Base-by-base conservation (phyloP, 2,797 vertebrate species). In the Sylvilagus floridanus region DNA sequence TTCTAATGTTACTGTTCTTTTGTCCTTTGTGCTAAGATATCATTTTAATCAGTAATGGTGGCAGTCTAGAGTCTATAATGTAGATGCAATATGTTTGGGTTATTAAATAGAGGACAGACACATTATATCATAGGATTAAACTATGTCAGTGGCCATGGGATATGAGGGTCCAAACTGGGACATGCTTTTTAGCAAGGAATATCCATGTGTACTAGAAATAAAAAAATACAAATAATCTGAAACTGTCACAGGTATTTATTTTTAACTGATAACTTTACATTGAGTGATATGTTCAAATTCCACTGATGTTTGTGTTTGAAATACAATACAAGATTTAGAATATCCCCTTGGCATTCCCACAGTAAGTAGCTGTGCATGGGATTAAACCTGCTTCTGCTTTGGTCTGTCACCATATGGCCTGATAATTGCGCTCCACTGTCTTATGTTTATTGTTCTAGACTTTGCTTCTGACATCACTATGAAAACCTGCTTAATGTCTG, bases 341-440 rank as follows among this genome's bases (percentile, higher is more conserved):
- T 50, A 16, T 50, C 12, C 21, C 24, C 7, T 47, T 7, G 63
- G 10, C 1, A 30, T 4, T 14, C 14, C 93, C 47, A 63, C 26
- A 72, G 28, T 21, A 37, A 37, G 8, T 10, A 62, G 30, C 4
- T 62, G 14, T 35, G 3, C 0, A 0, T 63, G 14, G 32, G 11
- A 26, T 63, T 35, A 2, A n/a, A 5, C 2, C 30, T 9, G 1
- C 10, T 50, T 57, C 14, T 47, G 8, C 42, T 47, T 47, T 47
- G 42, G 42, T 47, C 42, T 47, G 42, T 47, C 42, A 47, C 42
- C 42, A 47, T 47, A 47, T 73, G 50, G 7, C 3, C 1, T 8
- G 9, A 7, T 7, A 1, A 2, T 8, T 24, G 11, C 0, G 1
- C 0, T 63, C 71, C 47, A 57, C 1, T 50, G 1, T 1, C 16